Base-by-base conservation (phyloP, 2,888 invertebrate genomes). In the Tinea trinotella region DNA sequence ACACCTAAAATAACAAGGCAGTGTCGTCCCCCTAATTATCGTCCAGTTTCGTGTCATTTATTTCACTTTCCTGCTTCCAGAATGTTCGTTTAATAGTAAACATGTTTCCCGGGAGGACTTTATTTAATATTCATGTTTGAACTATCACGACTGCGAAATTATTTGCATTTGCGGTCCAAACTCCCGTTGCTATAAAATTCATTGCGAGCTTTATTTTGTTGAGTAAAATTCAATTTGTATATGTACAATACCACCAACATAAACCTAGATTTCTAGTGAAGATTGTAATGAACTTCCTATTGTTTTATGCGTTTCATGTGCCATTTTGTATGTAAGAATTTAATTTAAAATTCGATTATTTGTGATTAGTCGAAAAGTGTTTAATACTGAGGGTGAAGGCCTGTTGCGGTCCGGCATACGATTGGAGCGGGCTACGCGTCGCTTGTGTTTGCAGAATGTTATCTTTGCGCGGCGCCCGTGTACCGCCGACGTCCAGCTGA, bases 101-200 rank as follows among this genome's bases (percentile, higher is more conserved):
- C 50, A 24, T 24, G 24, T 22, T 12, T 24, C 18, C 50, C 24
- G 24, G 50, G 18, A 50, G 24, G 24, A 50, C 50, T 50, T 50
- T 50, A 50, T 50, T 50, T 50, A 50, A 50, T 50, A 50, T 50
- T 50, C 50, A 50, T 50, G 50, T 50, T 50, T 50, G 50, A 50
- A 50, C 50, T 50, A 50, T 50, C 50, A 50, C 50, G 50, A 50
- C 50, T 50, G 12, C 24, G 50, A 20, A 50, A 50, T 50, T 53
- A 53, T 53, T 52, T 52, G 53, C 40, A 40, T 63, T 64, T 63
- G 59, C 59, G 60, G 58, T 57, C 48, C 60, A 59, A 57, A 62
- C 63, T 76, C 75, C 80, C 79, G 80, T 78, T 81, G 67, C 62
- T 61, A 69, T 71, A 74, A 73, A 76, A 77, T 56, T 53, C 53